A percentile compares a stretch with the other conserved stretches of the same genome.
phyloP scores from a whole-genome alignment of 2,113 vertebrate species.

The Collichthys lucidus region DNA sequence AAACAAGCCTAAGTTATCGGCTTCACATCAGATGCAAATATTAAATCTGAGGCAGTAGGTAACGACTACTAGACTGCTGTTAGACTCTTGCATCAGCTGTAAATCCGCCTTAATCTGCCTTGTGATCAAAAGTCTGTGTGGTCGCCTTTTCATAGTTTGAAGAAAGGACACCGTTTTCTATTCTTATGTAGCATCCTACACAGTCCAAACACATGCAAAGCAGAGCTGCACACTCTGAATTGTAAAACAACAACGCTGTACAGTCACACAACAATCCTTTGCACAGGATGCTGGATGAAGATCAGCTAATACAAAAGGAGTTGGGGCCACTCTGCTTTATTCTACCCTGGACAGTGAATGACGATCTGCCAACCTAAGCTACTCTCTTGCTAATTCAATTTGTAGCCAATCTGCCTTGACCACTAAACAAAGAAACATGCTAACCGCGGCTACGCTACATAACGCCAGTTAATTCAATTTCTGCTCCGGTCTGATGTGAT shows the following conservation, averaged over 20 bases:
- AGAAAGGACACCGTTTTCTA: no score
- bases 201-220: no score
- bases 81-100: no score
- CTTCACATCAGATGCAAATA: no score
- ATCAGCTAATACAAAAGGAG: background rate
- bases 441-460: constrained; percentile 25
- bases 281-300: background rate
- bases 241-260: background rate
- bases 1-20: no score
- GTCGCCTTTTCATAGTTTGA: no score
- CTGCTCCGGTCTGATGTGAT: constrained; percentile 39
- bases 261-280: background rate
- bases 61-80: no score
- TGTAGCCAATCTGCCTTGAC: constrained; percentile 24
- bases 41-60: no score
- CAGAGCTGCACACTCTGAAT: no score
- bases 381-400: constrained; percentile 55
- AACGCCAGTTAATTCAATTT: constrained; percentile 55
- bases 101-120: no score
- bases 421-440: constrained; percentile 46
- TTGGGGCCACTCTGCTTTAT: background rate
- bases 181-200: no score
- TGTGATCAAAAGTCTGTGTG: no score
- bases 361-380: constrained; percentile 7
- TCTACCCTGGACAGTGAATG: background rate